Evolutionary conservation across 2,888 invertebrate genomes (phyloP).

Genomic region (Euspilapteryx auroguttella): DNA sequence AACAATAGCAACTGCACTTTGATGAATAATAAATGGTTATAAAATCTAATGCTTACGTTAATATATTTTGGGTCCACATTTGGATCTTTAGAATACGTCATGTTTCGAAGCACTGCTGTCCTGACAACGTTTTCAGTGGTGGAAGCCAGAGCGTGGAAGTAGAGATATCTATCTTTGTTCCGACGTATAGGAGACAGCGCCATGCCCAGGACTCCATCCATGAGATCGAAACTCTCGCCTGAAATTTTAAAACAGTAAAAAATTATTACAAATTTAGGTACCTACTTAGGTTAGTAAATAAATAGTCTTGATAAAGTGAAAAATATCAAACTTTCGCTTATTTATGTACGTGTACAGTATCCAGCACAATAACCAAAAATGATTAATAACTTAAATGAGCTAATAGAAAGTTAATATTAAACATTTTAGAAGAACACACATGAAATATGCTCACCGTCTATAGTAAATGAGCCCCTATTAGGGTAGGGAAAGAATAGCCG

Average conservation of each 20-base stretch:
- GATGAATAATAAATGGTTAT: too few species aligned
- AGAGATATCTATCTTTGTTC: slow-evolving; percentile 53
- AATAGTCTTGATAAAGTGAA: too few species aligned
- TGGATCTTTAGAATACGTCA: slow-evolving; percentile 41
- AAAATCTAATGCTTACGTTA: slow-evolving; percentile 51
- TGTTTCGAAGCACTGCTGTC: slow-evolving; percentile 64
- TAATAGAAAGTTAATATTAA: too few species aligned
- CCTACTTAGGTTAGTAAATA: too few species aligned
- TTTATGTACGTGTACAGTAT: too few species aligned
- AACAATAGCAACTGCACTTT: too few species aligned
- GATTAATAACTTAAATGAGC: too few species aligned
- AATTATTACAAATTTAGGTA: too few species aligned
- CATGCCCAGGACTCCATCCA: slow-evolving; percentile 74
- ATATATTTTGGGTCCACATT: slow-evolving; percentile 55
- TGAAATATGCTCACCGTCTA: slow-evolving; percentile 47
- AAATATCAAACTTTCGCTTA: too few species aligned
- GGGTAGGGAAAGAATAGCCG: slow-evolving; percentile 71
- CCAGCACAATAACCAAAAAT: too few species aligned
- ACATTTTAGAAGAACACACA: too few species aligned
- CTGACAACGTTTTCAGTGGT: slow-evolving; percentile 66
- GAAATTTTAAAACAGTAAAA: slow-evolving; percentile 6
- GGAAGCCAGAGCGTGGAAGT: slow-evolving; percentile 71
- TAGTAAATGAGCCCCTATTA: slow-evolving; percentile 61
- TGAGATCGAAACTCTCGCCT: slow-evolving; percentile 69
- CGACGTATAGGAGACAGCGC: slow-evolving; percentile 58